These are phyloP conservation scores for Synergus itoensis DNA, from an alignment of 2,888 invertebrate genomes.

Conservation along the genomic window DNA sequence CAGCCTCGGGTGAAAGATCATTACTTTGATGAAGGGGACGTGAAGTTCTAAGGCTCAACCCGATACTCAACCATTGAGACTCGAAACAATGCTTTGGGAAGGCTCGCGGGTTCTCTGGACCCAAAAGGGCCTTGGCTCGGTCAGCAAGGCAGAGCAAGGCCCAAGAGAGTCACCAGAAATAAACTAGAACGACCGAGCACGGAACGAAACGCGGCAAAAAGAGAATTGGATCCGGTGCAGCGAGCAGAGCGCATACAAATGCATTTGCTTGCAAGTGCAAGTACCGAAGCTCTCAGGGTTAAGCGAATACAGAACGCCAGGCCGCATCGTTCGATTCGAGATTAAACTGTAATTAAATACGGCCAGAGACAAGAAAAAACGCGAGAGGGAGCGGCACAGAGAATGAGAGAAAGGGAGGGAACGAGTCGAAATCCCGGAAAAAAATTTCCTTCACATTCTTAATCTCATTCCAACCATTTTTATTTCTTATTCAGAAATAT, in stretches of 20 bases:
- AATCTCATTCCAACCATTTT: slow-evolving; percentile 26
- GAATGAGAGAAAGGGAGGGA: slow-evolving; percentile 23
- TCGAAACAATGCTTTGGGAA: slow-evolving; percentile 14
- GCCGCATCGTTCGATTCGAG: slow-evolving; percentile 41
- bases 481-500: slow-evolving; percentile 27
- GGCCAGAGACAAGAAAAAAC: slow-evolving; percentile 41
- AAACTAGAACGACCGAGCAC: slow-evolving; percentile 39
- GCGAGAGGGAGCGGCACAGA: slow-evolving; percentile 27
- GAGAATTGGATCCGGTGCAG: slow-evolving; percentile 51
- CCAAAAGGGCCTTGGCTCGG: slow-evolving; percentile 38
- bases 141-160: slow-evolving; percentile 19
- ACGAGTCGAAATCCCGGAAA: slow-evolving; percentile 25
- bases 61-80: slow-evolving; percentile 1
- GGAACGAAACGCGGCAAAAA: slow-evolving; percentile 50
- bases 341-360: slow-evolving; percentile 42
- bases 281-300: slow-evolving; percentile 27
- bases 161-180: slow-evolving; percentile 40
- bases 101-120: slow-evolving; percentile 13
- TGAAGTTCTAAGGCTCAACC: slow-evolving; percentile 3
- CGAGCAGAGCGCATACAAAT: slow-evolving; percentile 17
- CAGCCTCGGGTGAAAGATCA: not conserved
- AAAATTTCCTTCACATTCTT: slow-evolving; percentile 29
- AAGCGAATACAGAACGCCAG: slow-evolving; percentile 34
- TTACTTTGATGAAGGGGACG: not conserved
- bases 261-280: slow-evolving; percentile 31